Evolutionary conservation across 2,888 invertebrate genomes (phyloP).

Genomic region (Nomada lathburiana): DNA sequence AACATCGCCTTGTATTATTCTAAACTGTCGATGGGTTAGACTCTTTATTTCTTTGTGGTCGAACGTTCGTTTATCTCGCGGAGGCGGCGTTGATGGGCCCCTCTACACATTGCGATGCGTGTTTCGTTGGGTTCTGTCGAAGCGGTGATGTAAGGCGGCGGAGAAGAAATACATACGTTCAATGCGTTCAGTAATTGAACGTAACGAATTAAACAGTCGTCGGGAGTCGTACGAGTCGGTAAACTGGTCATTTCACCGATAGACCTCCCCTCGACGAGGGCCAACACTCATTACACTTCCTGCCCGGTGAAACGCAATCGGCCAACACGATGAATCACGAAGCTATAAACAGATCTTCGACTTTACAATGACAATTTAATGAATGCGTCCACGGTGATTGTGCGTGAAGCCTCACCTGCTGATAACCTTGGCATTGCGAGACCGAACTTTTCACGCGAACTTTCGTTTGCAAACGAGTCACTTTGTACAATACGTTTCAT

Average conservation of each 20-base stretch:
- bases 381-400: slow-evolving; percentile 40
- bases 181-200: slow-evolving; percentile 38
- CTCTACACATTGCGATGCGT: slow-evolving; percentile 25
- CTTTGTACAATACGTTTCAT: not conserved
- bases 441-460: slow-evolving; percentile 13
- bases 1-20: slow-evolving; percentile 26
- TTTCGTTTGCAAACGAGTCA: not conserved
- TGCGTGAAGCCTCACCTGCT: slow-evolving; percentile 30
- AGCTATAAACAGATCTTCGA: slow-evolving; percentile 57
- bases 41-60: slow-evolving; percentile 18
- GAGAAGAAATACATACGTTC: not conserved
- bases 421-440: slow-evolving; percentile 56
- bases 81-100: slow-evolving; percentile 27
- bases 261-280: slow-evolving; percentile 33
- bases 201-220: slow-evolving; percentile 41
- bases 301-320: slow-evolving; percentile 45
- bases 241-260: slow-evolving; percentile 41
- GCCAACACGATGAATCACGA: slow-evolving; percentile 61
- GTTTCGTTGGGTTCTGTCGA: slow-evolving; percentile 10
- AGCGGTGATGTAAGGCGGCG: not conserved
- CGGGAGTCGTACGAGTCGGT: slow-evolving; percentile 8
- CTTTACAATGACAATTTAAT: slow-evolving; percentile 62
- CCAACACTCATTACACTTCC: slow-evolving; percentile 66
- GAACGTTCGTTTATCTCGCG: slow-evolving; percentile 37
- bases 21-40: slow-evolving; percentile 35